Base-by-base conservation (phyloP, 2,113 vertebrate species). In the Pedetes capensis region DNA sequence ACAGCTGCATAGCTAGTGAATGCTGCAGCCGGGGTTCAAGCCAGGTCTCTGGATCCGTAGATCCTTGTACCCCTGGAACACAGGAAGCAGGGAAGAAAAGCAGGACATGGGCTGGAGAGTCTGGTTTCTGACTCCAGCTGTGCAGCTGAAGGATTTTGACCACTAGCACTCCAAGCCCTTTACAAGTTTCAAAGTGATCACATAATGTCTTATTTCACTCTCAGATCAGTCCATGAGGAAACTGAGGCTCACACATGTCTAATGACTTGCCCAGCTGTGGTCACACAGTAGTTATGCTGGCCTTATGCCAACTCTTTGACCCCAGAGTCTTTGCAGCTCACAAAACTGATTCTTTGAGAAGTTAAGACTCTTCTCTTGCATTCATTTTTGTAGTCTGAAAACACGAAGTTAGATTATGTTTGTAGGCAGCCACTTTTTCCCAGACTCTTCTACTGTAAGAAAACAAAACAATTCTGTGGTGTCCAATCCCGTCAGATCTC, bases 301-400 rank as follows among this genome's bases (percentile, higher is more conserved):
- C 37, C 93, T 84, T 87, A 37, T 87, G 71, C 47, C 25, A 71
- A n/a, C 9, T 91, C 49, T 94, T 89, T 71, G 80, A 71, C n/a
- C 29, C 20, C 32, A 84, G 57, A 37, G 44, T 66, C 74, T 90
- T 27, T 49, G 14, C 25, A 81, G 29, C 44, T 94, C 84, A 78
- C 63, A 89, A 83, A 87, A 81, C 66, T 47, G 57, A 68, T 72
- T 74, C 74, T 80, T 72, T 72, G 47, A 92, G 53, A 69, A 84
- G 57, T 39, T 55, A 72, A 68, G 75, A 29, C 29, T 76, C 27
- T 80, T 91, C 55, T 91, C 61, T 96, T 84, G 44, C 23, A 81
- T 87, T 91, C 8, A 29, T 66, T 83, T 92, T 91, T 91, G 55
- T 23, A 63, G 44, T 68, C 27, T 55, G 78, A 87, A 64, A 96